Evolutionary conservation across 2,888 invertebrate genomes (phyloP).

Genomic region (Eumacrocentrus americanus): DNA sequence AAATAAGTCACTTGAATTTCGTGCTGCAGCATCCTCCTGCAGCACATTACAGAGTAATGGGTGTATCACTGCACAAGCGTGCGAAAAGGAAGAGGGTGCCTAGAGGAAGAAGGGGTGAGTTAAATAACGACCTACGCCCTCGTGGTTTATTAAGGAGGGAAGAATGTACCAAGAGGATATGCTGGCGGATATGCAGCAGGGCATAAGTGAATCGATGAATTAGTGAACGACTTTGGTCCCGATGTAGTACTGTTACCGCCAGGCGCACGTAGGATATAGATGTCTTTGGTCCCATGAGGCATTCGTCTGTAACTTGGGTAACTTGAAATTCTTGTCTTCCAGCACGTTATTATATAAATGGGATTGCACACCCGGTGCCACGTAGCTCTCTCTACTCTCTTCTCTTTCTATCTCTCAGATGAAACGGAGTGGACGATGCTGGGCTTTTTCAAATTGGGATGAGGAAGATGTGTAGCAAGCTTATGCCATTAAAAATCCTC

Average conservation of each 20-base stretch:
- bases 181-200: not conserved
- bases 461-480: no score
- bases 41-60: no score
- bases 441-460: no score
- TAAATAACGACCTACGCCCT: not conserved
- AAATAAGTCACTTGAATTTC: not conserved
- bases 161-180: slow-evolving; percentile 4
- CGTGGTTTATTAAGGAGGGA: slow-evolving; percentile 14
- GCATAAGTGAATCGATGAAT: slow-evolving; percentile 26
- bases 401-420: not conserved
- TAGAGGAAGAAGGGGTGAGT: no score
- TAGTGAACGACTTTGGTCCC: slow-evolving; percentile 7
- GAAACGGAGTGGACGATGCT: not conserved
- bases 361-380: not conserved
- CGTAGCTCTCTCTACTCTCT: no score
- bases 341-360: slow-evolving; percentile 10
- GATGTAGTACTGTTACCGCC: slow-evolving; percentile 9
- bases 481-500: slow-evolving; percentile 20
- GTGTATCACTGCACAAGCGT: not conserved
- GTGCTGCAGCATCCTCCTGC: no score
- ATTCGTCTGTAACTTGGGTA: slow-evolving; percentile 11
- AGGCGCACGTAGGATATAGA: not conserved
- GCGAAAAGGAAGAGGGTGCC: not conserved
- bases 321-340: slow-evolving; percentile 19
- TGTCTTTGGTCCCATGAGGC: slow-evolving; percentile 16